Evolutionary conservation across 2,888 invertebrate species (phyloP), one percentile per base, ranked within the genome.

Genomic region (Nezara viridula): DNA sequence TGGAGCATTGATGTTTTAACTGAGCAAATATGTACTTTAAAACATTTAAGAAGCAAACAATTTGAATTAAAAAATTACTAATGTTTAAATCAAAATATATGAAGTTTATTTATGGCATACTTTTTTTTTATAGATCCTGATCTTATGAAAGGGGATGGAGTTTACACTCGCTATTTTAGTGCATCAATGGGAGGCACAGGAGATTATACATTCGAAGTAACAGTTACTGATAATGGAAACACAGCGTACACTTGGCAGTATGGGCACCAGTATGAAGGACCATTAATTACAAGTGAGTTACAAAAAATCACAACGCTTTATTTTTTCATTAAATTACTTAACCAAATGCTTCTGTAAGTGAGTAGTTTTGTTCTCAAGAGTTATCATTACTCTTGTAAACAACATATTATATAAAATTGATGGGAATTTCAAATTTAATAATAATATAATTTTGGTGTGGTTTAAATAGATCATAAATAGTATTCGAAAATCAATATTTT

Each of bases 101-200:
- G 6, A n/a, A 66, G 1, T 66, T 50, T 44, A 21, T 52, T 37
- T 44, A 55, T 89, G n/a, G 14, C 16, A 32, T 10, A 0, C 77
- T 49, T 50, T 89, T 66, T 40, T 0, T 60, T 40, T 87, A 3
- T 91, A 94, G 95, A 95, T 92, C 95, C 95, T 0, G 96, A 96
- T 92, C 93, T 95, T 47, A 94, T 94, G 40, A 94, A 93, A 92
- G 94, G 94, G 0, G 96, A 96, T 92, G 95, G 96, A 0, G 93
- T 95, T 21, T 96, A 96, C 92, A 94, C 95, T 0, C 93, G 95
- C 85, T 95, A 95, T 92, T 94, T 95, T 91, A 94, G 93, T 90
- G 93, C 94, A n/a, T 92, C 93, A 10, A 92, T 92, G 40, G 92
- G 93, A 86, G 92, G 92, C 88, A 92, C 93, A 52, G 94, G 94